phyloP scores from a whole-genome alignment of 1,140 invertebrate species.

The Hyposmocoma kahamanoa region DNA sequence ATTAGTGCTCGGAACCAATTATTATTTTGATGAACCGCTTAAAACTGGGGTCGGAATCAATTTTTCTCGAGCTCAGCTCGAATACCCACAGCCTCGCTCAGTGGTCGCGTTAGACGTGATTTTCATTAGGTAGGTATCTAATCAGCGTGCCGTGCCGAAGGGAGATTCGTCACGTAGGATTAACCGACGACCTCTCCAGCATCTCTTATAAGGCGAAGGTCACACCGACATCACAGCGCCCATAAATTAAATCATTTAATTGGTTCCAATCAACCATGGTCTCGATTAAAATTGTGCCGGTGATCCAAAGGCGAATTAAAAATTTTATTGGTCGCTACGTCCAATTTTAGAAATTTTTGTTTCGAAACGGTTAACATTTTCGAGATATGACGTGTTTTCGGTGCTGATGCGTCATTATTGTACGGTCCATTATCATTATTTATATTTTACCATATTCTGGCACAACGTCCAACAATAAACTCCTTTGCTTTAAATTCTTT shows the following conservation, averaged over 20 bases:
- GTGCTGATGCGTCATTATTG: too few relatives aligned
- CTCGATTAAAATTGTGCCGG: constrained; percentile 44
- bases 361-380: constrained; percentile 10
- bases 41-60: neutral
- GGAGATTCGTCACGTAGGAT: constrained; percentile 52
- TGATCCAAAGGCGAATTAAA: constrained; percentile 25
- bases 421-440: too few relatives aligned
- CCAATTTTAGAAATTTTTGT: constrained; percentile 27
- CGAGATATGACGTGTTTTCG: too few relatives aligned
- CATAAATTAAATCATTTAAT: constrained; percentile 63
- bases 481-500: too few relatives aligned
- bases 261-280: constrained; percentile 60
- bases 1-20: too few relatives aligned
- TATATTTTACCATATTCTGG: too few relatives aligned
- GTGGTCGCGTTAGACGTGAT: constrained; percentile 32
- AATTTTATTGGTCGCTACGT: constrained; percentile 26
- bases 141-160: constrained; percentile 45
- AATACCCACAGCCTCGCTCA: constrained; percentile 30
- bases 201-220: constrained; percentile 47
- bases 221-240: constrained; percentile 28
- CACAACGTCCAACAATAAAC: too few relatives aligned
- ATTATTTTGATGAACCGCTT: too few relatives aligned
- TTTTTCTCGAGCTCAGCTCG: constrained; percentile 3
- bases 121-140: constrained; percentile 41
- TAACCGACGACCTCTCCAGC: constrained; percentile 15